Conservation (phyloP, 1,140 invertebrate genomes). For the Microplitis mediator region DNA sequence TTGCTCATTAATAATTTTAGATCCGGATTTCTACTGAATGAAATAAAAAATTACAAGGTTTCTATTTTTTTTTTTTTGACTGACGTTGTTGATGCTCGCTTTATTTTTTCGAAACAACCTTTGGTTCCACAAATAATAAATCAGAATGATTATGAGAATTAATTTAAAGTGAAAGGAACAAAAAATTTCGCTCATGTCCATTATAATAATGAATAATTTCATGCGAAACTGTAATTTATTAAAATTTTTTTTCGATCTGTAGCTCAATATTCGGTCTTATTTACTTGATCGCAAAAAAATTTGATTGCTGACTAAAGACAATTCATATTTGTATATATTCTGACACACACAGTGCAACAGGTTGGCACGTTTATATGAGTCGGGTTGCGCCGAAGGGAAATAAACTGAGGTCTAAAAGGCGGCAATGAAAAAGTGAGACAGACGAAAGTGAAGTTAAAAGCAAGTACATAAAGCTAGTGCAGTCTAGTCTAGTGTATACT, state of each 20-base stretch:
- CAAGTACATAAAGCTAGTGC: background rate
- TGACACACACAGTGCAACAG: constrained; percentile 15
- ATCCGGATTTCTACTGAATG: too few species aligned
- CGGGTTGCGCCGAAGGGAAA: constrained; percentile 5
- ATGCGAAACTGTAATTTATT: background rate
- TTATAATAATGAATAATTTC: background rate
- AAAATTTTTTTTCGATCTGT: background rate
- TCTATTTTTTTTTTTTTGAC: too few species aligned
- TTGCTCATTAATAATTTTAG: too few species aligned
- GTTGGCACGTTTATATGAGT: constrained; percentile 26
- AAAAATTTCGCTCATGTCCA: too few species aligned
- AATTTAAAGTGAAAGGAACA: too few species aligned
- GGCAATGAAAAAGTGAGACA: background rate
- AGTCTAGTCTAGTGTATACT: background rate
- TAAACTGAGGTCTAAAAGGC: background rate
- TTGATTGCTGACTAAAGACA: background rate
- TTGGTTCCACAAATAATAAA: too few species aligned
- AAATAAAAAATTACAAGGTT: too few species aligned
- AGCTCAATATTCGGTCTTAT: background rate
- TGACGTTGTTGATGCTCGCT: too few species aligned
- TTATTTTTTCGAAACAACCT: too few species aligned
- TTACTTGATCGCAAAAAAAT: background rate
- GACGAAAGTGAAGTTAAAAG: background rate
- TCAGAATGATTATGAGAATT: too few species aligned
- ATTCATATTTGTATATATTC: background rate